Evolutionary conservation across 2,797 vertebrate genomes (phyloP), one percentile per base, ranked within the genome.

Genomic region (Myiothlypis coronata): DNA sequence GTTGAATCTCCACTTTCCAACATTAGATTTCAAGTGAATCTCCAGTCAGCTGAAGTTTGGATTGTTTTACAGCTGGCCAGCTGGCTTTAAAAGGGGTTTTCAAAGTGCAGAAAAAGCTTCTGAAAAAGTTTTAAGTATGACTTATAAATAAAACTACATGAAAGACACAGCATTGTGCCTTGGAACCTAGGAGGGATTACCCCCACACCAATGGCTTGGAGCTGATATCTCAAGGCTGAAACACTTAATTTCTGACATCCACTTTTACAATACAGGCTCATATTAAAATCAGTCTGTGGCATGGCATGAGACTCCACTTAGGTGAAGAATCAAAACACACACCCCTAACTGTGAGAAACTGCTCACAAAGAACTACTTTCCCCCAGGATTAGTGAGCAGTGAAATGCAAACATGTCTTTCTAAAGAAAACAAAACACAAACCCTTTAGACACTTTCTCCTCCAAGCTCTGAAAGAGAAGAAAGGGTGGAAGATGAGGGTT

Each of bases 321-420:
- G 50, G 71, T 70, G 82, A 82, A 92, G 68, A 63, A 96, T 64
- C 81, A 49, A 90, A 89, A 93, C 64, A 83, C 34, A 76, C 1
- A 5, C 17, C 65, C 55, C 67, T 60, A 46, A 39, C 65, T 91
- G 82, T 74, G 89, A 95, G 89, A 92, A 95, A 81, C 35, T 24
- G 32, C 70, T 91, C 75, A 83, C 77, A 89, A 90, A 94, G 88
- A 60, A 44, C 82, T 43, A 15, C 64, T 64, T 83, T 89, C 26
- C 82, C 52, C 46, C n/a, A 44, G 92, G 93, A 95, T 95, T 89
- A 96, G 89, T 4, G 39, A 78, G 79, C 75, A 74, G 46, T 43
- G 78, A 89, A 95, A 93, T 89, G 92, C 92, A 97, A 96, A 89
- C 86, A 70, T 2, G 23, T 79, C 80, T 61, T 95, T 88, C 83